phyloP scores from a whole-genome alignment of 1,140 invertebrate genomes.

The Alviniconcha marisindica region DNA sequence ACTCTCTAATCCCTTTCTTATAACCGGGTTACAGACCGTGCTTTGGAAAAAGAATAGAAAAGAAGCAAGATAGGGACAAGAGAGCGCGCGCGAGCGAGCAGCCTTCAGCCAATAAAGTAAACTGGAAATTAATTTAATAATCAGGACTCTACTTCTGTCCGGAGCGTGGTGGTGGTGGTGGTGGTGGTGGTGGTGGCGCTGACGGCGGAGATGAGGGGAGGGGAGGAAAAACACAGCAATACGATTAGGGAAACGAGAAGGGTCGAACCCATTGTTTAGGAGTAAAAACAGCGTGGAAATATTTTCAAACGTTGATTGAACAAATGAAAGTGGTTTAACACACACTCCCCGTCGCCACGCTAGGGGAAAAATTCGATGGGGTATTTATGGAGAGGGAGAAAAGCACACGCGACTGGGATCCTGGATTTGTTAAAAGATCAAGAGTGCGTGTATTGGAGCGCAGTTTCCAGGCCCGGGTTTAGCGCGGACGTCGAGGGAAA shows the following conservation, averaged over 20 bases:
- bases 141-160: neutral
- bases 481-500: neutral
- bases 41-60: too few relatives aligned
- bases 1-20: too few relatives aligned
- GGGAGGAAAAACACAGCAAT: neutral
- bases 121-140: constrained; percentile 4
- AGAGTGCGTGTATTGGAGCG: neutral
- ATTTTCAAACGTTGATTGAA: neutral
- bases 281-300: neutral
- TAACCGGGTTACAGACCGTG: too few relatives aligned
- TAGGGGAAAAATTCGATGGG: neutral
- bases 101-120: too few relatives aligned
- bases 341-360: neutral
- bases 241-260: constrained; percentile 1
- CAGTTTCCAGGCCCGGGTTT: neutral
- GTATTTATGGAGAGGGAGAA: neutral
- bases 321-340: constrained; percentile 9
- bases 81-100: too few relatives aligned
- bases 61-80: too few relatives aligned
- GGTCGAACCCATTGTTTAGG: neutral
- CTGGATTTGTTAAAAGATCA: neutral
- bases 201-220: neutral
- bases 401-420: neutral
- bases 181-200: neutral
- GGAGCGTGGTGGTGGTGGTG: neutral